Percentiles rank a stretch among this genome's conserved stretches.
Conservation (phyloP, 1,140 invertebrate species). For the Radopholus similis region DNA sequence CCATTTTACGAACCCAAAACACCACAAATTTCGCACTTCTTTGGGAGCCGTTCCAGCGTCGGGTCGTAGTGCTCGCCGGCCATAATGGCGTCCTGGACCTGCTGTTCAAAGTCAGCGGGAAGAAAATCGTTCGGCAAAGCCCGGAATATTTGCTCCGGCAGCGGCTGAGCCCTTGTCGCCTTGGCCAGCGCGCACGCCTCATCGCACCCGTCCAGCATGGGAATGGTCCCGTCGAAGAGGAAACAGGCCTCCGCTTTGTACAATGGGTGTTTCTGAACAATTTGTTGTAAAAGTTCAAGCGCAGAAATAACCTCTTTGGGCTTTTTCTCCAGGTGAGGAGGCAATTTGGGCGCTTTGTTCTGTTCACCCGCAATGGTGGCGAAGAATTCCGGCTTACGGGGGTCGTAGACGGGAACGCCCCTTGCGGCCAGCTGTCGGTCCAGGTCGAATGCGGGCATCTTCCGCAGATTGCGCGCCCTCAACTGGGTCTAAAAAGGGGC, state of each 20-base stretch:
- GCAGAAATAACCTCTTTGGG: constrained; percentile 18
- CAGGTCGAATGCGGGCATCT: too few species aligned
- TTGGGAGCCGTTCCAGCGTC: constrained; percentile 51
- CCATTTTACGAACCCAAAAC: too few species aligned
- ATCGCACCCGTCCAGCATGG: constrained; percentile 46
- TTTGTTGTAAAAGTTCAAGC: neutral
- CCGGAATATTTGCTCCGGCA: constrained; percentile 23
- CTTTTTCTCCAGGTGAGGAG: constrained; percentile 24
- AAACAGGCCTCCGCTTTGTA: constrained; percentile 35
- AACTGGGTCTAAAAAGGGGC: too few species aligned
- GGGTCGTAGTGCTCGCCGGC: constrained; percentile 57
- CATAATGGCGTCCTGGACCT: constrained; percentile 47
- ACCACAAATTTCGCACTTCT: too few species aligned
- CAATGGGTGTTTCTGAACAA: constrained; percentile 44
- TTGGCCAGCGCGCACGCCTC: constrained; percentile 48
- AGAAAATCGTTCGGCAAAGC: constrained; percentile 21
- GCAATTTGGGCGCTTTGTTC: constrained; percentile 6
- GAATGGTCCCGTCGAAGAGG: constrained; percentile 40
- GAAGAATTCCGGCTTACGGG: constrained; percentile 34
- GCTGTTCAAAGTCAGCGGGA: constrained; percentile 27
- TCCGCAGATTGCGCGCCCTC: too few species aligned
- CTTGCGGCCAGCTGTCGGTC: too few species aligned
- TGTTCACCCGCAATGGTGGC: constrained; percentile 13
- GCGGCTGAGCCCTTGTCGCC: constrained; percentile 19
- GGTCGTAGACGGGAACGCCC: constrained; percentile 36